Base-by-base conservation (phyloP, 92 coral and sea anemone species). In the Porites evermanni region DNA sequence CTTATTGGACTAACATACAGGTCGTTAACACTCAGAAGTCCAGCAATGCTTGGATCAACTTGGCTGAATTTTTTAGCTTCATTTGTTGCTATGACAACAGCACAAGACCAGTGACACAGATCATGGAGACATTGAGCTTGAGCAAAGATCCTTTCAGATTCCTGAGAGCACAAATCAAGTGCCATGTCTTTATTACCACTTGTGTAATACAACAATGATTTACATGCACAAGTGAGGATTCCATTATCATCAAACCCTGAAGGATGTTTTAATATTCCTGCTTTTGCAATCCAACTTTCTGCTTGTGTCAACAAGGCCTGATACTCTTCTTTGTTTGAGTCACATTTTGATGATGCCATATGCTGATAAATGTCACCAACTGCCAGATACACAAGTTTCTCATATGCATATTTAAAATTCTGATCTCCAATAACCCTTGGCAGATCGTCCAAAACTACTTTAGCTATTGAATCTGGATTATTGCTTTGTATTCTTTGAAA, bases 51-150 rank as follows among this genome's bases (percentile, higher is more conserved):
- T 4, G 71, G 12, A 29, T 78, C 82, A 1, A 78, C 70, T 12
- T 26, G n/a, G 69, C 21, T 32, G 82, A 78, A 78, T 58, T 59
- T 23, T 59, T 24, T 13, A 59, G 44, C 67, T 60, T 78, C 82
- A 56, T 59, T 26, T 59, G 51, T 58, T 10, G 51, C 10, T 78
- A 78, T 58, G 53, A 29, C 52, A 8, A 78, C 82, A 54, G 82
- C 82, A 78, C 82, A 78, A 11, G 82, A 78, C 82, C 82, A 78
- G 53, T 64, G 82, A 56, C 82, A 78, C 21, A 78, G 51, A 64
- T 78, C 70, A 32, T 10, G 82, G 26, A 78, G 82, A 26, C 29
- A n/a, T 24, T 61, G 44, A 14, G 29, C 24, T 1, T 78, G 53
- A 59, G 82, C 19, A 9, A n/a, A 56, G 16, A 78, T 19, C 21